These are phyloP conservation scores for Melanogrammus aeglefinus DNA, from an alignment of 2,797 vertebrate genomes.

Conservation along the genomic window DNA sequence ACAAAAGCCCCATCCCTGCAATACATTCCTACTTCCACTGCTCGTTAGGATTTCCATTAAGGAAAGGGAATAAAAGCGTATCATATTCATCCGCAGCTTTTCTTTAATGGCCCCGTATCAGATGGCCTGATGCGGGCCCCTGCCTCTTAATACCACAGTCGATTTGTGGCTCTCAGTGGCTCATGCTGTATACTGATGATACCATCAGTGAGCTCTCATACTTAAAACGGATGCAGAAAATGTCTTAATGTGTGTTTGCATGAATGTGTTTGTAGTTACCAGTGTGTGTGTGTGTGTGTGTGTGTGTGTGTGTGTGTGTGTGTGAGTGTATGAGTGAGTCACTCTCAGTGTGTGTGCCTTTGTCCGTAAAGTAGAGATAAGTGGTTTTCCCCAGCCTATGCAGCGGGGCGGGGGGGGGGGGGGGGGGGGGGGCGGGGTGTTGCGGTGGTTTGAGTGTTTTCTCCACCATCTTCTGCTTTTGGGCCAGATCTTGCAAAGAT, in stretches of 20 bases:
- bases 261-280: constrained; percentile 6
- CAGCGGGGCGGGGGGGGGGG: neutral
- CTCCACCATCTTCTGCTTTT: no score
- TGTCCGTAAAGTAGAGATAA: constrained; percentile 37
- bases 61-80: constrained; percentile 62
- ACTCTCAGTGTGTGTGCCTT: no score
- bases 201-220: constrained; percentile 60
- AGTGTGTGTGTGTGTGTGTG: constrained; percentile 2
- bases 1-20: constrained; percentile 55
- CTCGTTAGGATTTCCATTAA: constrained; percentile 65
- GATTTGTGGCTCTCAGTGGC: constrained; percentile 66
- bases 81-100: constrained; percentile 70
- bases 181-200: constrained; percentile 65
- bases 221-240: constrained; percentile 44
- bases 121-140: constrained; percentile 54
- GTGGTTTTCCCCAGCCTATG: constrained; percentile 31
- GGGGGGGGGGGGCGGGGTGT: no score
- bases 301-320: no score
- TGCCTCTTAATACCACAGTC: constrained; percentile 62
- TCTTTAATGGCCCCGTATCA: constrained; percentile 68
- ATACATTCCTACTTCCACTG: constrained; percentile 58
- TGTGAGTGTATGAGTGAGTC: no score
- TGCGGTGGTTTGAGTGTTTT: constrained; percentile 1
- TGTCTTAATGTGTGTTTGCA: constrained; percentile 18
- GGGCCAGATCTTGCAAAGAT: no score